Base-by-base conservation (phyloP, 2,113 vertebrate genomes). In the Poeciliopsis retropinna region DNA sequence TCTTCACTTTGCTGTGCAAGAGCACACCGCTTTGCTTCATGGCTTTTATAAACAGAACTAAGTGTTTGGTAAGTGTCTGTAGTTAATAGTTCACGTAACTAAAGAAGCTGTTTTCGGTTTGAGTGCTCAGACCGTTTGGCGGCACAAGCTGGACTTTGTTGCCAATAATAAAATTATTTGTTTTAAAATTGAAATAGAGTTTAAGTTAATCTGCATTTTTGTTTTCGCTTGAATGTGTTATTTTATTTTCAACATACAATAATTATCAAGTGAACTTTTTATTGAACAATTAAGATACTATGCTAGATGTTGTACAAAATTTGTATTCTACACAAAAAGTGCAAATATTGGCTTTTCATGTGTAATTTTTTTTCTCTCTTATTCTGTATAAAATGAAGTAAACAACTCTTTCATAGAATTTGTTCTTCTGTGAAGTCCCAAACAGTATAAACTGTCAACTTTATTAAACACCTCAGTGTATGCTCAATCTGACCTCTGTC, bases 71-170 rank as follows among this genome's bases (percentile, higher is more conserved):
- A 96, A 96, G 95, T 97, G 97, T 98, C 97, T 98, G 97, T 99
- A 97, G 96, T 96, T 95, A 92, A 93, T 96, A 95, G 96, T 96
- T 97, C 95, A 96, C 95, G 95, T 90, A 87, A 83, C 70, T 89
- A 91, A 93, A 93, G 94, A 96, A 96, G 96, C 96, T 97, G 96
- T 98, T 97, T 95, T 93, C 95, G 95, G 96, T 97, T 96, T 96
- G 94, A 94, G 89, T 78, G 85, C 91, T 94, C 90, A 95, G 95
- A 96, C 96, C 95, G 95, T 95, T 96, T 97, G 96, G 97, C 96
- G 95, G 96, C 97, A 99, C 96, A 97, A 99, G 97, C 98, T 98
- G 98, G 98, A 98, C 97, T 99, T 99, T 98, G 97, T 98, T 98
- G 98, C 97, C 97, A 97, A 96, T 94, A 94, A 95, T 95, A 95